Evolutionary conservation across 2,888 invertebrate species (phyloP).

Genomic region (Pecten maximus): DNA sequence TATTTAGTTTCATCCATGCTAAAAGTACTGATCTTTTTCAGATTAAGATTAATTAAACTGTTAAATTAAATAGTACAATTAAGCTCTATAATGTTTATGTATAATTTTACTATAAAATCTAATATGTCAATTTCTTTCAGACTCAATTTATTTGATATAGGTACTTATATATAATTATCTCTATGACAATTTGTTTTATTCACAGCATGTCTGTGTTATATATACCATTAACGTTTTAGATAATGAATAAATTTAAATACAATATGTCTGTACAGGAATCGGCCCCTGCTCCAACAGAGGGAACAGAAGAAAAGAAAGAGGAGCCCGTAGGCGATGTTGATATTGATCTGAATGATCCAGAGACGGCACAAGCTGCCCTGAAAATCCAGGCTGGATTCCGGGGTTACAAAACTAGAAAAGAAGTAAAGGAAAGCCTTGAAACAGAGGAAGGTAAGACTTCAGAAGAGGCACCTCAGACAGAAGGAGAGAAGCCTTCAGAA

Average conservation of each 20-base stretch:
- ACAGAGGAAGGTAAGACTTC: conserved; percentile 51
- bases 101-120: too few species aligned
- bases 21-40: too few species aligned
- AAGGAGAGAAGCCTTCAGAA: not conserved
- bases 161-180: too few species aligned
- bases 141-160: not conserved
- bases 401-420: conserved; percentile 75
- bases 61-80: too few species aligned
- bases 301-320: conserved; percentile 42
- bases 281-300: not conserved
- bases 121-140: not conserved
- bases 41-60: too few species aligned
- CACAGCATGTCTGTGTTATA: too few species aligned
- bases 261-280: not conserved
- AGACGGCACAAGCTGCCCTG: conserved; percentile 74
- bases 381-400: conserved; percentile 80
- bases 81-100: too few species aligned
- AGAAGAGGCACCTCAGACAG: conserved; percentile 24
- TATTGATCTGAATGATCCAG: conserved; percentile 73
- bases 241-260: not conserved
- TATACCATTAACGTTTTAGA: too few species aligned
- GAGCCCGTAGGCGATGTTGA: conserved; percentile 63
- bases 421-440: conserved; percentile 59
- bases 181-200: too few species aligned
- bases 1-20: too few species aligned